Percentiles rank a stretch among this genome's conserved stretches.
These are phyloP conservation scores for Brachypteracias leptosomus DNA, from an alignment of 2,113 vertebrate species.

Conservation along the genomic window DNA sequence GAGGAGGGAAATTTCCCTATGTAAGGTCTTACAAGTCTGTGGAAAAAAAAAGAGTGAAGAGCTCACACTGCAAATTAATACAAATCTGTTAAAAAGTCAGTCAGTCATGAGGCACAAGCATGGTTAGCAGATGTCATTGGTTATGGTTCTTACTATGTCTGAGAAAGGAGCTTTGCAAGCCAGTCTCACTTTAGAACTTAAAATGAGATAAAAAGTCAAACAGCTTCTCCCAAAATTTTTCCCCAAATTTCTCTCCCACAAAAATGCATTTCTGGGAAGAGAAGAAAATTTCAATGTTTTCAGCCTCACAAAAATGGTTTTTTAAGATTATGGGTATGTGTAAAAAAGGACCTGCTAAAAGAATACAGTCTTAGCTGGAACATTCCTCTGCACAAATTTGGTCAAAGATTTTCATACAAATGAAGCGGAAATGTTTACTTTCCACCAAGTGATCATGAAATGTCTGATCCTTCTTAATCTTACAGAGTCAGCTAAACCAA, in stretches of 20 bases:
- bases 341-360: not conserved
- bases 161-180: not conserved
- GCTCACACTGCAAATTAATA: not conserved
- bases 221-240: not conserved
- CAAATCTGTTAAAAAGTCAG: not conserved
- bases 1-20: not conserved
- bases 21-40: fast-evolving
- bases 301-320: not conserved
- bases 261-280: not conserved
- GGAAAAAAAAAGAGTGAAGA: not conserved
- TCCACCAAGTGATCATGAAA: fast-evolving
- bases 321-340: not conserved
- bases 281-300: not conserved
- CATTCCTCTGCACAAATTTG: not conserved
- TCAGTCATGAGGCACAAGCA: not conserved
- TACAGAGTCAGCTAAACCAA: not conserved
- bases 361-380: not conserved
- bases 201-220: not conserved
- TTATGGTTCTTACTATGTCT: not conserved
- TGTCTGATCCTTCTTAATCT: not conserved
- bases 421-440: not conserved
- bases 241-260: not conserved
- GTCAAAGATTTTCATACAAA: not conserved
- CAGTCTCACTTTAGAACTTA: not conserved
- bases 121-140: not conserved